Evolutionary conservation across 2,888 invertebrate species (phyloP).

Genomic region (Drosophila hamatofila): DNA sequence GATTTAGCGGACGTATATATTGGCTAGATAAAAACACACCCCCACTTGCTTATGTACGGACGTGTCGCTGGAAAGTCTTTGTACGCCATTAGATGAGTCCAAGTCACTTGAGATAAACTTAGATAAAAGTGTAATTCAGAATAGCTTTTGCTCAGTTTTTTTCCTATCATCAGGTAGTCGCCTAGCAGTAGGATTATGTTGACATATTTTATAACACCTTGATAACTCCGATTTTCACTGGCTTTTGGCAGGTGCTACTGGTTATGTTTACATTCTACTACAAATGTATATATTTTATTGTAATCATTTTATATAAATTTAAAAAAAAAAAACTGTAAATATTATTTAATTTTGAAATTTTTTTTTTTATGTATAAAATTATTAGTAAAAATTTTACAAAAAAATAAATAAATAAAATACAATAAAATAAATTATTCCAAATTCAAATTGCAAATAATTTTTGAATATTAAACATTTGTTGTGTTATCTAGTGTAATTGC

Average conservation of each 20-base stretch:
- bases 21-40: constrained; percentile 39
- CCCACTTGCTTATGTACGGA: constrained; percentile 17
- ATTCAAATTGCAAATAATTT: too few species aligned
- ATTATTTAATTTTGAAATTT: too few species aligned
- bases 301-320: too few species aligned
- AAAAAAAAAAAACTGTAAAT: too few species aligned
- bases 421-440: too few species aligned
- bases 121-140: constrained; percentile 14
- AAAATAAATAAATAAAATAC: too few species aligned
- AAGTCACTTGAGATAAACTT: constrained; percentile 7
- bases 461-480: background rate
- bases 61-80: background rate
- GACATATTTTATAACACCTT: constrained; percentile 8
- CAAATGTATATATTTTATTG: background rate
- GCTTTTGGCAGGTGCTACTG: constrained; percentile 34
- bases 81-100: constrained; percentile 16
- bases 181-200: constrained; percentile 12
- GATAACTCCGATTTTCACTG: constrained; percentile 9
- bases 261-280: constrained; percentile 21
- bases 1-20: constrained; percentile 39
- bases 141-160: constrained; percentile 19
- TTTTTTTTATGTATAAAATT: too few species aligned
- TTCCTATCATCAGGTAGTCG: constrained; percentile 26
- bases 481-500: constrained; percentile 18
- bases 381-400: too few species aligned